These are phyloP conservation scores for Taenioides sp. DNA, from an alignment of 2,797 vertebrate species.

Conservation along the genomic window DNA sequence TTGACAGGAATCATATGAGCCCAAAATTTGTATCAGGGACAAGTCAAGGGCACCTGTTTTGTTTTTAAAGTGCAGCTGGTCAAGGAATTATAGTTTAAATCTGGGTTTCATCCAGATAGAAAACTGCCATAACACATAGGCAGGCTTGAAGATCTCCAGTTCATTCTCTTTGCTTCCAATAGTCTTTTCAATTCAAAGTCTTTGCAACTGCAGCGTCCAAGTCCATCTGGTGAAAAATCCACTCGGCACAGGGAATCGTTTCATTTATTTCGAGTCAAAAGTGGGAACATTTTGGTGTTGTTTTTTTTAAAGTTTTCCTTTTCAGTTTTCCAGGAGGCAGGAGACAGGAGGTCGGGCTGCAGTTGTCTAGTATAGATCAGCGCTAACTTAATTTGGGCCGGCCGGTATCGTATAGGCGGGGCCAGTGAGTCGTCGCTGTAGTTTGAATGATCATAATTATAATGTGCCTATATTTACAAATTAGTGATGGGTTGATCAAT, in stretches of 20 bases:
- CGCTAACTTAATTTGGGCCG: slow-evolving; percentile 33
- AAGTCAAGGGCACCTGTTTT: slow-evolving; percentile 30
- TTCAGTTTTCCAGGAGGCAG: slow-evolving; percentile 2
- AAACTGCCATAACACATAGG: slow-evolving; percentile 25
- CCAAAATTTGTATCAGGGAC: slow-evolving; percentile 32
- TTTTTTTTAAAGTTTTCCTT: background rate
- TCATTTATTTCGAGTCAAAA: slow-evolving; percentile 19
- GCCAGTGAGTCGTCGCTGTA: background rate
- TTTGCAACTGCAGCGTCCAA: slow-evolving; percentile 19
- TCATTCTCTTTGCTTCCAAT: slow-evolving; percentile 16
- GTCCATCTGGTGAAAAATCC: slow-evolving; percentile 34
- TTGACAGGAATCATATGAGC: slow-evolving; percentile 55
- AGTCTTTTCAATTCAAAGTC: slow-evolving; percentile 28
- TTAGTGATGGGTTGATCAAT: background rate
- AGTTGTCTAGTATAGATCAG: slow-evolving; percentile 43
- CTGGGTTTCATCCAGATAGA: slow-evolving; percentile 45
- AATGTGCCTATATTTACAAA: background rate
- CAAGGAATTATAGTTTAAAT: slow-evolving; percentile 61
- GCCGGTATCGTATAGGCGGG: slow-evolving; percentile 11
- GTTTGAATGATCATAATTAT: background rate
- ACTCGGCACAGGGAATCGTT: slow-evolving; percentile 24
- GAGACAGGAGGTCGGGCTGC: slow-evolving; percentile 10
- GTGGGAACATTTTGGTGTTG: slow-evolving; percentile 15
- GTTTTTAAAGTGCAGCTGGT: slow-evolving; percentile 74
- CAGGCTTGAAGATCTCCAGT: slow-evolving; percentile 32